Conservation (phyloP, 2,113 vertebrate genomes). For the Steatornis caripensis region DNA sequence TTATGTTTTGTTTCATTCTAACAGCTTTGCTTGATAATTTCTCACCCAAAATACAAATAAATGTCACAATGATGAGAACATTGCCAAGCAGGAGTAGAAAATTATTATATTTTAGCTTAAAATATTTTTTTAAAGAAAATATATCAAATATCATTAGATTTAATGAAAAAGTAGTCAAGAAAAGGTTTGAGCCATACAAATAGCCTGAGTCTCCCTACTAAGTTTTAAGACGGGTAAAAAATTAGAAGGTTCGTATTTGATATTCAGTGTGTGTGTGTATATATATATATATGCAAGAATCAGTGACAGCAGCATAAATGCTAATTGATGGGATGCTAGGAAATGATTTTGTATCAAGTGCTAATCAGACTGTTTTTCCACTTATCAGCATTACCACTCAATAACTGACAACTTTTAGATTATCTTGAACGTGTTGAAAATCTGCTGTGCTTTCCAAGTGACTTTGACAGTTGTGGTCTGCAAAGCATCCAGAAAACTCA, state of each 20-base stretch:
- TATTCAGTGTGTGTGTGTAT: background rate
- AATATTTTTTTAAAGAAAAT: background rate
- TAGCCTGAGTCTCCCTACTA: background rate
- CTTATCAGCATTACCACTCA: background rate
- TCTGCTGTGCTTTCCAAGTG: background rate
- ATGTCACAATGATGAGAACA: background rate
- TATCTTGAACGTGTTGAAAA: background rate
- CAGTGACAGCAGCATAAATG: background rate
- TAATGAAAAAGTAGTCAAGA: background rate
- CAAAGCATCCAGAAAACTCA: background rate
- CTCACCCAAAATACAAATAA: background rate
- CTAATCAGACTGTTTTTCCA: background rate
- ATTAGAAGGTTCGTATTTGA: background rate
- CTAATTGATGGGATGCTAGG: background rate
- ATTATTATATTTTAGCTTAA: background rate
- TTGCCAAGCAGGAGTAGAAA: background rate
- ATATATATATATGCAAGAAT: background rate
- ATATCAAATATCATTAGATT: background rate
- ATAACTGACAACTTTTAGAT: background rate
- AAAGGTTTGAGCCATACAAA: background rate
- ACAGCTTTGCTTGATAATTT: background rate
- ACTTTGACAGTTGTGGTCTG: background rate
- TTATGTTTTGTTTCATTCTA: background rate
- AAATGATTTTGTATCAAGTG: conserved; percentile 10
- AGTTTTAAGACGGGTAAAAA: background rate